These are phyloP conservation scores for Syrrhaptes paradoxus DNA, from an alignment of 2,113 vertebrate genomes.

Conservation along the genomic window DNA sequence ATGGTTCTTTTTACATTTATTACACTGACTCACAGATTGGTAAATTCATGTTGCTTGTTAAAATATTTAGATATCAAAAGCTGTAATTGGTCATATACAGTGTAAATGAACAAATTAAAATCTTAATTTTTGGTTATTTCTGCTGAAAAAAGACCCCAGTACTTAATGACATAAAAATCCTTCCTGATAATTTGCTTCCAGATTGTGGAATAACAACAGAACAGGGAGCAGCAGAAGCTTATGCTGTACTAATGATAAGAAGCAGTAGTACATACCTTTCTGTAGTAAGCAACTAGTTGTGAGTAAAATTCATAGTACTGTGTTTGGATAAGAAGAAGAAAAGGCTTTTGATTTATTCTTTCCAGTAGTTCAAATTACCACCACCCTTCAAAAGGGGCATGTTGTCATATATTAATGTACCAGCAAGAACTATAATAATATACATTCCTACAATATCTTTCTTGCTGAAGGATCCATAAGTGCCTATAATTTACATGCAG, in stretches of 20 bases:
- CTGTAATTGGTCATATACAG: background rate
- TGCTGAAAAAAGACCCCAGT: background rate
- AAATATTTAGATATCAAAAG: background rate
- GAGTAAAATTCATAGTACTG: background rate
- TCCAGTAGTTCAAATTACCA: background rate
- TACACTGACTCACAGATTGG: background rate
- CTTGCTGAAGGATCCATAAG: background rate
- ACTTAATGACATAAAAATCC: background rate
- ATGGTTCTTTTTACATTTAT: background rate
- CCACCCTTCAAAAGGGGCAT: background rate
- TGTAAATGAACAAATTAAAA: background rate
- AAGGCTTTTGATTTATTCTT: background rate
- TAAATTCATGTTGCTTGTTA: background rate
- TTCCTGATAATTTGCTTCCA: background rate
- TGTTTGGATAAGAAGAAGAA: background rate
- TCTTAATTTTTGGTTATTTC: background rate
- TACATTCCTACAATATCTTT: background rate
- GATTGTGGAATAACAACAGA: background rate
- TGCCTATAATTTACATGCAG: background rate
- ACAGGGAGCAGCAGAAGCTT: background rate
- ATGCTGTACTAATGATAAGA: background rate
- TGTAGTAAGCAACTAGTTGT: background rate
- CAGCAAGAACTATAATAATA: background rate
- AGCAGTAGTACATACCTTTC: rapidly evolving
- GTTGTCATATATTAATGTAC: background rate